Percentiles rank a stretch among this genome's conserved stretches.
These are phyloP conservation scores for Drosophila nigricruria DNA, from an alignment of 2,888 invertebrate genomes.

Conservation along the genomic window DNA sequence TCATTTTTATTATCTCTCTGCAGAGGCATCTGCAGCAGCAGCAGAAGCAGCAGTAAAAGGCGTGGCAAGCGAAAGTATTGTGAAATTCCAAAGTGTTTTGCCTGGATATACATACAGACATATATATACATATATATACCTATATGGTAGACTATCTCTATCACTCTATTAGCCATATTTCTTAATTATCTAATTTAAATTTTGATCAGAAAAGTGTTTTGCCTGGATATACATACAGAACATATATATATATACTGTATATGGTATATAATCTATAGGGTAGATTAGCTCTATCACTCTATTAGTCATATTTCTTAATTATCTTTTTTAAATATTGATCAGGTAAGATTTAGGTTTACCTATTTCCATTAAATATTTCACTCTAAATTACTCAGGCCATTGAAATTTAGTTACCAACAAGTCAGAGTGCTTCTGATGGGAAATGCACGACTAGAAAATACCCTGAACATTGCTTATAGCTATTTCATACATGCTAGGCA, in stretches of 20 bases:
- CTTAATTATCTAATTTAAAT: not conserved
- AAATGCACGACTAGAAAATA: not conserved
- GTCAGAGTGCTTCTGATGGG: not conserved
- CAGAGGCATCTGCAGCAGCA: conserved; percentile 31
- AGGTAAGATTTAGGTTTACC: no score
- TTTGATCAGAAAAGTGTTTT: no score
- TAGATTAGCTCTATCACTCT: no score
- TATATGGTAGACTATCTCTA: no score
- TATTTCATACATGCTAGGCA: no score
- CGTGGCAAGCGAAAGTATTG: conserved; percentile 41
- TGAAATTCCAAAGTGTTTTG: conserved; percentile 5
- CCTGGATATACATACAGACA: not conserved
- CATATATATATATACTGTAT: no score
- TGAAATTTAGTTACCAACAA: no score
- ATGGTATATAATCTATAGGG: no score
- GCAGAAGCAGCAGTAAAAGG: conserved; percentile 9
- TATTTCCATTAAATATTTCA: not conserved
- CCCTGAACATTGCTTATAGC: not conserved
- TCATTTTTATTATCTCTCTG: conserved; percentile 84
- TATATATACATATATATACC: not conserved
- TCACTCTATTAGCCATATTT: not conserved
- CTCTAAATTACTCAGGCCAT: no score
- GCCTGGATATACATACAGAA: no score
- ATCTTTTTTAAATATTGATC: not conserved
- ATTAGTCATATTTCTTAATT: not conserved